Base-by-base conservation (phyloP, 2,888 invertebrate genomes). In the Erebia palarica region DNA sequence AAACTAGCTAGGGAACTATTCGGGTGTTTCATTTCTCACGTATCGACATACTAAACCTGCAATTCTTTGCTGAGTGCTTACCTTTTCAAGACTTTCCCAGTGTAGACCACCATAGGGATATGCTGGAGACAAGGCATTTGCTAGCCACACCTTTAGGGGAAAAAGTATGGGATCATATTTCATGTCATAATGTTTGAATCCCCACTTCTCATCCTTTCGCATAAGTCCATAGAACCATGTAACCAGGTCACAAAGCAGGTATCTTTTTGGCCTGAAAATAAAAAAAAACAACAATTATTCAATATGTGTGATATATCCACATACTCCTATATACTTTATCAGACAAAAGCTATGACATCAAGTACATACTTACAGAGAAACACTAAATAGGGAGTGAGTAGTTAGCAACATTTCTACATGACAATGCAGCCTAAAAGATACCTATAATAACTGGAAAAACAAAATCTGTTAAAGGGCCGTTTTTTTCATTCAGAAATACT, bases 181-280 rank as follows among this genome's bases (percentile, higher is more conserved):
- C 94, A 97, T 92, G 83, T 98, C 96, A 76, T 95, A 95, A 73
- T 97, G 95, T 51, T 76, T 81, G 84, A 96, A 97, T 58, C 96
- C 96, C 94, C 95, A 96, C 27, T 94, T 93, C 53, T 94, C 94
- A 76, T 95, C 95, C 82, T 95, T 96, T 70, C 96, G 94, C 95
- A 97, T 96, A 4, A 96, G 86, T 16, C 94, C 93, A 88, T 95
- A 95, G 89, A 98, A 96, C 96, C 97, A 98, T 81, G 97, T 97
- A 0, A 98, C 95, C 69, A 98, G 83, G 78, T 98, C 98, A 9
- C 95, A 94, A 27, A 98, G 89, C 76, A 95, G 91, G 84, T 98
- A 98, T 58, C 96, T 94, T 80, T 96, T 95, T 0, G 98, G 98
- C 1, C 97, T 96, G 87, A 36, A 93, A 90, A 75, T 57, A 42